Evolutionary conservation across 1,140 invertebrate genomes (phyloP).

Genomic region (Caenorhabditis brenneri): DNA sequence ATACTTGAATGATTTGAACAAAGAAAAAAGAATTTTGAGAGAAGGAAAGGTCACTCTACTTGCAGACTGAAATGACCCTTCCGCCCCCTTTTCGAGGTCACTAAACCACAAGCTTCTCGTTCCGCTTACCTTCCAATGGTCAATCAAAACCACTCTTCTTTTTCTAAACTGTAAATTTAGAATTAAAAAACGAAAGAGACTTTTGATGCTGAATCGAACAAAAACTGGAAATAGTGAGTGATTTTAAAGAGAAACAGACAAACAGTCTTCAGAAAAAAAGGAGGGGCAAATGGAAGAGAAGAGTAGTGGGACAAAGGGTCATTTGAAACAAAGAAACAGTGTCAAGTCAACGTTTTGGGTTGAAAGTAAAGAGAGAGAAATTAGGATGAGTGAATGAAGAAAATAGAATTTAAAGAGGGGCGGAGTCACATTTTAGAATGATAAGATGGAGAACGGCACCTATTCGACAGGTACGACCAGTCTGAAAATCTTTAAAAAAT

Average conservation of each 20-base stretch:
- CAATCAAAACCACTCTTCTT: constrained; percentile 7
- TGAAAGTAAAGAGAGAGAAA: constrained; percentile 33
- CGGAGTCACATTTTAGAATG: not conserved
- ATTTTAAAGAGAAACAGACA: not conserved
- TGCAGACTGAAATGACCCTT: constrained; percentile 17
- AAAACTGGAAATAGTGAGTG: not conserved
- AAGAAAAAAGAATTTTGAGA: not conserved
- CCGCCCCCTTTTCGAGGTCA: constrained; percentile 32
- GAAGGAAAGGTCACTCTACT: constrained; percentile 2
- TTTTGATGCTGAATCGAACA: not conserved
- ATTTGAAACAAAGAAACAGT: constrained; percentile 41
- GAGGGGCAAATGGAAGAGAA: not conserved
- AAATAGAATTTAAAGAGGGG: not conserved
- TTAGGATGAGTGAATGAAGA: not conserved
- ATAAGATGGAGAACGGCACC: not conserved
- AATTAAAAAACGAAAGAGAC: not conserved
- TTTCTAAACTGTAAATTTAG: not conserved
- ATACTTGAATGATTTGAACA: not conserved
- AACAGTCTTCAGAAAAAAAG: not conserved
- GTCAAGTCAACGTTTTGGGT: constrained; percentile 9
- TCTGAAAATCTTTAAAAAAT: not conserved
- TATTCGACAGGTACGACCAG: not conserved
- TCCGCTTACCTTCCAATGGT: not conserved
- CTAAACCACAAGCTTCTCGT: constrained; percentile 1
- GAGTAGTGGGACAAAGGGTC: constrained; percentile 26